Percentiles rank a stretch among this genome's conserved stretches.
These are phyloP conservation scores for Hyphantria cunea DNA, from an alignment of 1,140 invertebrate genomes.

Conservation along the genomic window DNA sequence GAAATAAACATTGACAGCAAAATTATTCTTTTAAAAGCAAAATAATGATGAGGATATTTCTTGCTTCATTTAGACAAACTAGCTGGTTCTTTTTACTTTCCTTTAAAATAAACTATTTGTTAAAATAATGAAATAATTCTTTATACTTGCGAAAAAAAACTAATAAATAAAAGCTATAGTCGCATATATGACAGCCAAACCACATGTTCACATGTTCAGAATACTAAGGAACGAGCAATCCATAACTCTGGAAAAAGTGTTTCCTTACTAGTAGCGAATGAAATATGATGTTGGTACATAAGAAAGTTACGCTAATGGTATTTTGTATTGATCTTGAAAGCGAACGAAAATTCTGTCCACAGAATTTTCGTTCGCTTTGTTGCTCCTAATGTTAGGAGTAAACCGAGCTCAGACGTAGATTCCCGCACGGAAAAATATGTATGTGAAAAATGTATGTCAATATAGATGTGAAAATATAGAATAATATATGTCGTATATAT, in stretches of 20 bases:
- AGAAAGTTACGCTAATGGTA: constrained; percentile 12
- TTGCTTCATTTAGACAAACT: too few relatives aligned
- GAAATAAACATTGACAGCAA: constrained; percentile 8
- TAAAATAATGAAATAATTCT: too few relatives aligned
- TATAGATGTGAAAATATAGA: too few relatives aligned
- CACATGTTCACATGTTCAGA: constrained; percentile 7
- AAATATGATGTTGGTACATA: constrained; percentile 18
- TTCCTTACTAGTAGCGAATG: constrained; percentile 13
- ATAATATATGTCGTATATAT: too few relatives aligned
- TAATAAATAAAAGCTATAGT: constrained; percentile 19
- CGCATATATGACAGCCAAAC: neutral
- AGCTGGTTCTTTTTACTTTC: too few relatives aligned
- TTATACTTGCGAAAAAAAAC: too few relatives aligned
- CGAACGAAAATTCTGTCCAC: neutral
- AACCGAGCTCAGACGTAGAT: too few relatives aligned
- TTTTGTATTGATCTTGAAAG: neutral
- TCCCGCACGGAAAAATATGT: too few relatives aligned
- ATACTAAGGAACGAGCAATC: constrained; percentile 16
- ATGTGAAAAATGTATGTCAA: too few relatives aligned
- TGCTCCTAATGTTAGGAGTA: neutral
- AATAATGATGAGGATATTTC: too few relatives aligned
- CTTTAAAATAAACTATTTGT: too few relatives aligned
- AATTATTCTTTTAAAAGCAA: constrained; percentile 2
- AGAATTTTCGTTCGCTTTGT: too few relatives aligned
- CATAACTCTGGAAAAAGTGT: constrained; percentile 14